These are phyloP conservation scores for Brachyrhaphis roseni DNA, from an alignment of 2,797 vertebrate genomes.

Conservation along the genomic window DNA sequence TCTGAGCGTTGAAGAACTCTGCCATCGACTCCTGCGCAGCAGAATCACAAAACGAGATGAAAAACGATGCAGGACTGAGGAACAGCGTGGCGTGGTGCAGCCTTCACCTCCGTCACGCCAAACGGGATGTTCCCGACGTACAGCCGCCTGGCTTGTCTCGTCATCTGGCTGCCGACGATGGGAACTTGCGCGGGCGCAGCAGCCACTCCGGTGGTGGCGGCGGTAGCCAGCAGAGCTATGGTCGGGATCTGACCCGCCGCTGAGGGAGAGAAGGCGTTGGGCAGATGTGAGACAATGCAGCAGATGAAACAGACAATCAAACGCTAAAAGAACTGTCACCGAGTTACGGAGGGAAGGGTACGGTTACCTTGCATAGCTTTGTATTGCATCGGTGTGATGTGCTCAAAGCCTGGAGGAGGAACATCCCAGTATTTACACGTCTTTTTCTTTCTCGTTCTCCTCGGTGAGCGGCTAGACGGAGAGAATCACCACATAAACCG, in stretches of 20 bases:
- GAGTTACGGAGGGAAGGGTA: too few relatives aligned
- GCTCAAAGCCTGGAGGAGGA: slow-evolving; percentile 78
- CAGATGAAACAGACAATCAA: neutral
- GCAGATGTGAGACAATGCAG: neutral
- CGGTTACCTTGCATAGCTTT: slow-evolving; percentile 83
- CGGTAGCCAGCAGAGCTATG: slow-evolving; percentile 76
- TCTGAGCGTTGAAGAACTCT: slow-evolving; percentile 85
- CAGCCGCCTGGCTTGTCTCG: slow-evolving; percentile 80
- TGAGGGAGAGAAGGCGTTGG: slow-evolving; percentile 23
- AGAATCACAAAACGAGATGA: slow-evolving; percentile 5
- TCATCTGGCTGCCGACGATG: slow-evolving; percentile 82
- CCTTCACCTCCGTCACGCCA: slow-evolving; percentile 79
- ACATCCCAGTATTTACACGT: slow-evolving; percentile 81
- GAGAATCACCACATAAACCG: neutral
- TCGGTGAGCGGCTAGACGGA: slow-evolving; percentile 74
- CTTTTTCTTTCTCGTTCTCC: slow-evolving; percentile 76
- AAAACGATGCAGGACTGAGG: neutral
- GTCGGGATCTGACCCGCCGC: slow-evolving; percentile 82
- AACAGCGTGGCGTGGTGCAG: neutral
- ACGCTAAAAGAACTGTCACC: too few relatives aligned
- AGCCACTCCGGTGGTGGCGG: slow-evolving; percentile 69
- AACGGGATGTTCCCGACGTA: slow-evolving; percentile 85
- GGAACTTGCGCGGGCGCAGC: slow-evolving; percentile 75
- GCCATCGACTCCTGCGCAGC: slow-evolving; percentile 79
- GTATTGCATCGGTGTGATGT: slow-evolving; percentile 83